Conservation (phyloP, 2,888 invertebrate genomes). For the Drosophila hawaiiensis region DNA sequence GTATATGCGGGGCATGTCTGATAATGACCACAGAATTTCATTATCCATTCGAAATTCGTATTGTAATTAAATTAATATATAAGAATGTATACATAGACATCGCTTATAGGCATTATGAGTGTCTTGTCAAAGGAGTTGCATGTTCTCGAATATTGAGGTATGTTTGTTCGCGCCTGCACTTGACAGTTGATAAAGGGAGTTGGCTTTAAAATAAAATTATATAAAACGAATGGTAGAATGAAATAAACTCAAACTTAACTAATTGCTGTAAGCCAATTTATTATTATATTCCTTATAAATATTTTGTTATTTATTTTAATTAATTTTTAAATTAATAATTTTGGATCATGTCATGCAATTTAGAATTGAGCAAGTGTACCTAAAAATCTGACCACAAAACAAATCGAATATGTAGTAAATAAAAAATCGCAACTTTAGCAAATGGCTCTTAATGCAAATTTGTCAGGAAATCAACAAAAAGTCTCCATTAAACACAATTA, state of each 20-base stretch:
- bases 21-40: conserved; percentile 77
- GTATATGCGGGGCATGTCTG: conserved; percentile 75
- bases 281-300: not conserved
- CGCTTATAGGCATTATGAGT: conserved; percentile 25
- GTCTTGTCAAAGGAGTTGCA: not conserved
- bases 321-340: not conserved
- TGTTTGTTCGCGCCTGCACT: not conserved
- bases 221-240: not conserved
- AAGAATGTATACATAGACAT: conserved; percentile 17
- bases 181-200: not conserved
- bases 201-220: not conserved
- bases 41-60: conserved; percentile 78
- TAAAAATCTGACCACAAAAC: too few relatives aligned
- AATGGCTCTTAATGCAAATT: not conserved
- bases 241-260: not conserved
- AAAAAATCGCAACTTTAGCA: not conserved
- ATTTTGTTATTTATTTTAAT: not conserved
- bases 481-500: not conserved
- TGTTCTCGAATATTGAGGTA: not conserved
- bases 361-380: too few relatives aligned
- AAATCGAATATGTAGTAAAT: too few relatives aligned
- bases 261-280: not conserved
- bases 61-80: conserved; percentile 77
- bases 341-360: too few relatives aligned
- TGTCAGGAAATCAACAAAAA: not conserved